These are phyloP conservation scores for Vireo altiloquus DNA, from an alignment of 2,113 vertebrate species.

Conservation along the genomic window DNA sequence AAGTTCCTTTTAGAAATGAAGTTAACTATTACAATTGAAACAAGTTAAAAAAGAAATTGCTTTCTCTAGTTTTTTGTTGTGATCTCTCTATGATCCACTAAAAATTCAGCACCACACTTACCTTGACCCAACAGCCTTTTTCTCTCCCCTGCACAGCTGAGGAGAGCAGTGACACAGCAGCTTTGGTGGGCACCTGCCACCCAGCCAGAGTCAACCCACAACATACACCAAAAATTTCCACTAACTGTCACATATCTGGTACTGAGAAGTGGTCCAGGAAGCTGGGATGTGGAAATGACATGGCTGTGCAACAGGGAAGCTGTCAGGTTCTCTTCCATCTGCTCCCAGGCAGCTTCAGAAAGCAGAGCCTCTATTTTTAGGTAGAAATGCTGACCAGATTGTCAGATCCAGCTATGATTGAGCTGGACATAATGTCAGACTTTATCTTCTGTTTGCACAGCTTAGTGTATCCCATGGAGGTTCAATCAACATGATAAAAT, in stretches of 20 bases:
- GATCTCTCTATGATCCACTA: too few species aligned
- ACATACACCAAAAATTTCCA: not conserved
- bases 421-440: not conserved
- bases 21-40: too few species aligned
- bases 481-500: not conserved
- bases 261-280: not conserved
- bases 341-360: not conserved
- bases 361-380: not conserved
- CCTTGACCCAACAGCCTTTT: not conserved
- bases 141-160: not conserved
- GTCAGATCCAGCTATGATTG: not conserved
- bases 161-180: not conserved
- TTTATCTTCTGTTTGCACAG: slow-evolving; percentile 26
- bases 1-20: too few species aligned
- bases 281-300: not conserved
- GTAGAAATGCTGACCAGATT: not conserved
- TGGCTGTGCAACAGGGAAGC: not conserved
- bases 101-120: too few species aligned
- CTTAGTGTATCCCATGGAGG: not conserved
- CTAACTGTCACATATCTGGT: not conserved
- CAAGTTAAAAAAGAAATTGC: too few species aligned
- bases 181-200: not conserved
- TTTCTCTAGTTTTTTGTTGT: too few species aligned
- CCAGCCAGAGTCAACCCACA: not conserved
- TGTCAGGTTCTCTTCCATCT: not conserved